Evolutionary conservation across 2,797 vertebrate genomes (phyloP).

Genomic region (Sparidentex hasta): DNA sequence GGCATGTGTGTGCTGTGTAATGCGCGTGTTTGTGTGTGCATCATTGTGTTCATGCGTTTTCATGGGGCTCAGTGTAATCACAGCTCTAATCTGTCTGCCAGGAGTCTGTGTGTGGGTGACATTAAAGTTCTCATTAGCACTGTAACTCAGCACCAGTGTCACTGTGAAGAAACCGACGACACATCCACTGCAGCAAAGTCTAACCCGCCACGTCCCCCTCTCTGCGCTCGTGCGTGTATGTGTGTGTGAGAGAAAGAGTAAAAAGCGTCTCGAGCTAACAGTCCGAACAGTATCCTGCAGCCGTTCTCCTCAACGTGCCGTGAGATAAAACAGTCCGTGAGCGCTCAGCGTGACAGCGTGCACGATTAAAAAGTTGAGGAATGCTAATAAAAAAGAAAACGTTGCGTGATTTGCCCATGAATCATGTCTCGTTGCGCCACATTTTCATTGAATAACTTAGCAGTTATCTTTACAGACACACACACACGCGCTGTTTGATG

Average conservation of each 20-base stretch:
- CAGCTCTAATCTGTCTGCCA: constrained; percentile 79
- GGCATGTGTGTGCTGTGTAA: constrained; percentile 22
- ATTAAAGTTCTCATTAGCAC: constrained; percentile 85
- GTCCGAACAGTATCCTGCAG: constrained; percentile 42
- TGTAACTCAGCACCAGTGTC: constrained; percentile 81
- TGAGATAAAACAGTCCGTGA: constrained; percentile 33
- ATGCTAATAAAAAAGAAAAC: constrained; percentile 9
- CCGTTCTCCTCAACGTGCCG: constrained; percentile 24
- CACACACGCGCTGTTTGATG: constrained; percentile 34
- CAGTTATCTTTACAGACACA: constrained; percentile 35
- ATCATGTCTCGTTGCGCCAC: constrained; percentile 26
- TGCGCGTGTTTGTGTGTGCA: constrained; percentile 3
- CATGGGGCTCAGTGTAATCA: constrained; percentile 74
- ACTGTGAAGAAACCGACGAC: constrained; percentile 78
- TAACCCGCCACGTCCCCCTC: constrained; percentile 48
- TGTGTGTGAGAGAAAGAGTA: constrained; percentile 19
- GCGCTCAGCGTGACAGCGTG: constrained; percentile 35
- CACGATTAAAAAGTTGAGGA: constrained; percentile 40
- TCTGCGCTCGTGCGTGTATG: neutral
- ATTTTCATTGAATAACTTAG: constrained; percentile 57
- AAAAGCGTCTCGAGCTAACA: constrained; percentile 49
- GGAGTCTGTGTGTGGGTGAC: constrained; percentile 83
- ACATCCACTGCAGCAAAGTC: constrained; percentile 71
- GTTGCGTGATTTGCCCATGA: constrained; percentile 41
- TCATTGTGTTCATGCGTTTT: constrained; percentile 63